A percentile compares a stretch with the other conserved stretches of the same genome.
Evolutionary conservation across 2,888 invertebrate genomes (phyloP).

Genomic region (Neoscelio sp.): DNA sequence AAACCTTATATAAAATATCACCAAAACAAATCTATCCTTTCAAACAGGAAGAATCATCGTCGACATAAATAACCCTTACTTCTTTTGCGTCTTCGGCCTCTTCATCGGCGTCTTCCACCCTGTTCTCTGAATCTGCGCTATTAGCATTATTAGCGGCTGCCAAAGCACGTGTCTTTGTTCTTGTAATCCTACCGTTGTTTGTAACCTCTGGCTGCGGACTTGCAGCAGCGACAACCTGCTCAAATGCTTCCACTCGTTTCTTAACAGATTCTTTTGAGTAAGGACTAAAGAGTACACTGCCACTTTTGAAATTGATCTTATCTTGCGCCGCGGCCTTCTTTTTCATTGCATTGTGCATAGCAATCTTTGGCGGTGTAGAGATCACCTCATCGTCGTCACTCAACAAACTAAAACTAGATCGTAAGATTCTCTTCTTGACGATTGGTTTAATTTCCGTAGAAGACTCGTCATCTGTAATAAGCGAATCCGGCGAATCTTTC

Average conservation of each 20-base stretch:
- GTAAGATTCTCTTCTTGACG: conserved; percentile 63
- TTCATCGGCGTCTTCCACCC: conserved; percentile 72
- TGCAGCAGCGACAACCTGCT: conserved; percentile 82
- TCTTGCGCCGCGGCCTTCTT: conserved; percentile 16
- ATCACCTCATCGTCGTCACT: conserved; percentile 75
- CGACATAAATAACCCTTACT: conserved; percentile 73
- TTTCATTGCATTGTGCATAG: neutral
- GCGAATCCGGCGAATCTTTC: conserved; percentile 55
- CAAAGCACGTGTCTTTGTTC: conserved; percentile 86
- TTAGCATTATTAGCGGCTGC: conserved; percentile 77
- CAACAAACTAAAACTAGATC: conserved; percentile 57
- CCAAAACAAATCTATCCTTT: no score
- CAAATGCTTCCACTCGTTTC: conserved; percentile 86
- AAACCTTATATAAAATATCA: no score
- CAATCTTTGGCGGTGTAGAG: conserved; percentile 72
- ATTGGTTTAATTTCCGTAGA: conserved; percentile 73
- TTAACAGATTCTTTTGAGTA: conserved; percentile 86
- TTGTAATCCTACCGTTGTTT: conserved; percentile 82
- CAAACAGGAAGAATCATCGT: no score
- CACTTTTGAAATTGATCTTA: conserved; percentile 78
- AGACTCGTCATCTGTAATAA: conserved; percentile 81
- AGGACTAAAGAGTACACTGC: conserved; percentile 84
- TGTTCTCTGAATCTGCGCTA: neutral
- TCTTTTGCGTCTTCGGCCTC: conserved; percentile 78
- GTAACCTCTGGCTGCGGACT: conserved; percentile 72